A percentile compares a stretch with the other conserved stretches of the same genome.
Evolutionary conservation across 1,140 invertebrate genomes (phyloP).

Genomic region (Heliothis subflexa): DNA sequence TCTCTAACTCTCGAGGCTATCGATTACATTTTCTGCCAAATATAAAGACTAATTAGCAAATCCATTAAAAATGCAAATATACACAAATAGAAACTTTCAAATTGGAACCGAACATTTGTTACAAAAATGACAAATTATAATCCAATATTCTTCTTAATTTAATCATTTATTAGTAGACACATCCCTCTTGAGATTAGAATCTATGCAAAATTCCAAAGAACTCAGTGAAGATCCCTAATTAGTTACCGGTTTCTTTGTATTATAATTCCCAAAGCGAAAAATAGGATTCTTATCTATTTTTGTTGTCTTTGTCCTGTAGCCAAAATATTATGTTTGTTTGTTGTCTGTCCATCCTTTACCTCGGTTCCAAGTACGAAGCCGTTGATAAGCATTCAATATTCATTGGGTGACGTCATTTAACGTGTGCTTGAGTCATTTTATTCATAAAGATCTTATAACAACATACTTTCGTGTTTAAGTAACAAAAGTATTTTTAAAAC

Average conservation of each 20-base stretch:
- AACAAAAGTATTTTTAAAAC: background rate
- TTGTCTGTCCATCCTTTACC: background rate
- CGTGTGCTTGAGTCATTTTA: conserved; percentile 7
- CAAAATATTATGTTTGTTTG: background rate
- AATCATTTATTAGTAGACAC: background rate
- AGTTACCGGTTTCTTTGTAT: background rate
- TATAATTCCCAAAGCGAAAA: conserved; percentile 6
- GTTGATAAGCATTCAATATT: conserved; percentile 12
- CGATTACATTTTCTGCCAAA: background rate
- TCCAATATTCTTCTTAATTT: background rate
- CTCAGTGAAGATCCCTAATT: background rate
- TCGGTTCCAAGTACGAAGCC: conserved; percentile 7
- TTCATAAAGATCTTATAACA: background rate
- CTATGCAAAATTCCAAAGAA: background rate
- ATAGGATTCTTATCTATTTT: conserved; percentile 5
- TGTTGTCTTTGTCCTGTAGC: conserved; percentile 4
- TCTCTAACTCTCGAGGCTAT: background rate
- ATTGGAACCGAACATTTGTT: background rate
- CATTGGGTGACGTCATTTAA: conserved; percentile 1
- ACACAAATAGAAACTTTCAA: no score
- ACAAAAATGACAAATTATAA: no score
- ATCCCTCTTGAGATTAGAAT: conserved; percentile 1
- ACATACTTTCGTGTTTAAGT: background rate
- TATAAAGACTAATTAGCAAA: background rate
- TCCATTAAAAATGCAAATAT: background rate